These are phyloP conservation scores for Microtus agrestis DNA, from an alignment of 2,797 vertebrate genomes.

Conservation along the genomic window DNA sequence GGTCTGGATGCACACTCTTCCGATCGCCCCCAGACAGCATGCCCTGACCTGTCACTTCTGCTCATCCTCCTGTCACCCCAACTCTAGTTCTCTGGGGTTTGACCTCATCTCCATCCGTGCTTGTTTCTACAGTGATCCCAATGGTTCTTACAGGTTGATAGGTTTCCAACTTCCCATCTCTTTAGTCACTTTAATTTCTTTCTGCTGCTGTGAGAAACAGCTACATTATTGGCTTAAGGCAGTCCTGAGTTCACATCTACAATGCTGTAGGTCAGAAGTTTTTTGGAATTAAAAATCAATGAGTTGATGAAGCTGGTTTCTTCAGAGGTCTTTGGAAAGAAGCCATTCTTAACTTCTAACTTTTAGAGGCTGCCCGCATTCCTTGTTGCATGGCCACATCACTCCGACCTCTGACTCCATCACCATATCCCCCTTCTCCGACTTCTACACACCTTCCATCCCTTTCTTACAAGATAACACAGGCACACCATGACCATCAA, in stretches of 20 bases:
- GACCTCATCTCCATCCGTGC: neutral
- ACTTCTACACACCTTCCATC: neutral
- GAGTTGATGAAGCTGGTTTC: neutral
- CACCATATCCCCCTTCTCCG: neutral
- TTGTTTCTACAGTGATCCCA: neutral
- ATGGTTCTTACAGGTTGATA: neutral
- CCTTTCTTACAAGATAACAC: neutral
- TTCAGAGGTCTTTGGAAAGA: neutral
- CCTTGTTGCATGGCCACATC: neutral
- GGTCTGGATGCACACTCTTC: neutral
- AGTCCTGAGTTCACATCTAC: neutral
- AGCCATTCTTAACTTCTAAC: no score
- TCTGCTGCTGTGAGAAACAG: neutral
- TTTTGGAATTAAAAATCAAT: neutral
- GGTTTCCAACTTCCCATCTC: neutral
- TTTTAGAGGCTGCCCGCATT: neutral
- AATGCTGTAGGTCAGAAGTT: neutral
- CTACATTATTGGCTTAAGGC: neutral
- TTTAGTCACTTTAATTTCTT: neutral
- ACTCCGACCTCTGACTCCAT: neutral
- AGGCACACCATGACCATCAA: neutral
- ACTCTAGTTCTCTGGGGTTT: neutral
- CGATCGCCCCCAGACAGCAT: neutral
- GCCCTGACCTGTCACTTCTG: neutral
- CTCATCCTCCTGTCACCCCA: neutral